A percentile compares a stretch with the other conserved stretches of the same genome.
Evolutionary conservation across 53 echinoderm and acorn worm species (phyloP).

Genomic region (Temnopleurus reevesii): DNA sequence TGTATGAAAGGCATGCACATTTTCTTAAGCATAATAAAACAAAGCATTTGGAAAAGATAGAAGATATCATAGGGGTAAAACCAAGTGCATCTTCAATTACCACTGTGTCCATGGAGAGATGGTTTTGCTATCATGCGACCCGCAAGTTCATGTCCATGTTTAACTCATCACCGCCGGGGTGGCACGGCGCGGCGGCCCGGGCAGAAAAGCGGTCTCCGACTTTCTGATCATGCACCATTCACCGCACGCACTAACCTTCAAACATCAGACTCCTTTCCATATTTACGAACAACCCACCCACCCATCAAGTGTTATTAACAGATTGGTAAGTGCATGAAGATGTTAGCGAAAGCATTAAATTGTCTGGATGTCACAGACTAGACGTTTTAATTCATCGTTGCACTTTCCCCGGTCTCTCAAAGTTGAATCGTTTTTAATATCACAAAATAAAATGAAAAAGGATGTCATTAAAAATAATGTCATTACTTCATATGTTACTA

Average conservation of each 20-base stretch:
- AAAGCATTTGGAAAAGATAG: no score
- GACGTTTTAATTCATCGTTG: slow-evolving; percentile 3
- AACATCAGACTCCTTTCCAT: background rate
- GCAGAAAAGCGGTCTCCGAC: background rate
- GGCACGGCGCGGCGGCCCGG: slow-evolving; percentile 18
- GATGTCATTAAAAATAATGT: no score
- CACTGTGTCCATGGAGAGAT: background rate
- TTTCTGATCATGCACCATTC: slow-evolving; percentile 30
- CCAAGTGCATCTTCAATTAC: slow-evolving; percentile 31
- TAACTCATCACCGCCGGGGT: slow-evolving; percentile 18
- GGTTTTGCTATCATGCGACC: slow-evolving; percentile 28
- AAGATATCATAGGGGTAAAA: no score
- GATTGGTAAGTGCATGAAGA: background rate
- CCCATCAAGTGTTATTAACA: background rate
- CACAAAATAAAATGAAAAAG: no score
- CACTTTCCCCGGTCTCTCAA: background rate
- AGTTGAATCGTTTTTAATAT: background rate
- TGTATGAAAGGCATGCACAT: no score
- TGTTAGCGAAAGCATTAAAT: background rate
- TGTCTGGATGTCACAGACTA: background rate
- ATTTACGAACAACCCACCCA: no score
- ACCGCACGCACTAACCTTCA: slow-evolving; percentile 33
- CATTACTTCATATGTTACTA: no score
- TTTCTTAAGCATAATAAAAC: no score
- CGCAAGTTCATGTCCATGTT: slow-evolving; percentile 38